Conservation (phyloP, 2,888 invertebrate genomes). For the Drepana falcataria region DNA sequence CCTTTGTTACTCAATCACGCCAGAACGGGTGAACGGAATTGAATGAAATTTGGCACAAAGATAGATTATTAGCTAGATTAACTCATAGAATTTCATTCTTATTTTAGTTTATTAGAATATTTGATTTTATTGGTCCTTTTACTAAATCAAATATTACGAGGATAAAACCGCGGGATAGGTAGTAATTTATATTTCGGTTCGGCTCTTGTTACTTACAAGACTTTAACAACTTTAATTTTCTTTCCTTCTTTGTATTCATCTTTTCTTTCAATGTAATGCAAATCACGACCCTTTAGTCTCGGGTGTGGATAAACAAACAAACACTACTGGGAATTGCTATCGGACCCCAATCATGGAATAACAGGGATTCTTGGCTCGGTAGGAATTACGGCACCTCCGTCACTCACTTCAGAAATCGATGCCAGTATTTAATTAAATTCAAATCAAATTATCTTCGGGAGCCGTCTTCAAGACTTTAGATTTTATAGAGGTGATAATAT, state of each 20-base stretch:
- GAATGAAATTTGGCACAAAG: no score
- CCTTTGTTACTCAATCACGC: no score
- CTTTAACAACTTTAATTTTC: background rate
- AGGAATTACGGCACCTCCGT: slow-evolving; percentile 35
- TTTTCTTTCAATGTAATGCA: slow-evolving; percentile 21
- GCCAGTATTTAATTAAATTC: slow-evolving; percentile 65
- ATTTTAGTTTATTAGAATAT: no score
- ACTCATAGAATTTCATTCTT: no score
- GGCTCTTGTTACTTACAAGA: no score
- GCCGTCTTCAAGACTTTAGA: slow-evolving; percentile 34
- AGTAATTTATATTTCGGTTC: no score
- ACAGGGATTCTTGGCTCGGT: slow-evolving; percentile 33
- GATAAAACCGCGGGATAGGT: no score
- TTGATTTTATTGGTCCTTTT: no score
- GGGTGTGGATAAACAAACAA: slow-evolving; percentile 22
- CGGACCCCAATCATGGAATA: slow-evolving; percentile 32
- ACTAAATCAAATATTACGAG: no score
- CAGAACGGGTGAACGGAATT: no score
- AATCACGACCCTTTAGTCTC: slow-evolving; percentile 6
- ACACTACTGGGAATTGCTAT: slow-evolving; percentile 9
- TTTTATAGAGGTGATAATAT: slow-evolving; percentile 23
- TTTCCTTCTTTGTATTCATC: slow-evolving; percentile 21
- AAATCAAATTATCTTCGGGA: slow-evolving; percentile 67
- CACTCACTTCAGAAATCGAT: slow-evolving; percentile 47
- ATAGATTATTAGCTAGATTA: no score